These are phyloP conservation scores for Ectemnius lituratus DNA, from an alignment of 2,888 invertebrate genomes.

Conservation along the genomic window DNA sequence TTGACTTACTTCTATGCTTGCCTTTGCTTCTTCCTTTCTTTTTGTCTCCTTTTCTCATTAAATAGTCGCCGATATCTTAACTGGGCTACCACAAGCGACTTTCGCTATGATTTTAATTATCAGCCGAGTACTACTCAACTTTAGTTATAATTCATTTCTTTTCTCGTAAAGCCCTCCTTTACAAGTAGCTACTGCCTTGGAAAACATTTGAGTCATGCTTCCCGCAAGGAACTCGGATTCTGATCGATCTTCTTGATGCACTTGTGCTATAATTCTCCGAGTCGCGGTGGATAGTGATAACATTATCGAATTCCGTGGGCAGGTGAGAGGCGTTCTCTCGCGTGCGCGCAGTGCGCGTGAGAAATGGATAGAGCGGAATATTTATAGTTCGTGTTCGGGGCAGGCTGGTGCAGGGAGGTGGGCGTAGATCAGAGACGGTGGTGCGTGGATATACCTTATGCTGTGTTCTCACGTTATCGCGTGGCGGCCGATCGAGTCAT, in stretches of 20 bases:
- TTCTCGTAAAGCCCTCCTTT: no score
- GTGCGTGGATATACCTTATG: slow-evolving; percentile 55
- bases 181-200: no score
- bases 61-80: not conserved
- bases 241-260: no score
- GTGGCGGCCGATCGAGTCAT: slow-evolving; percentile 52
- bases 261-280: slow-evolving; percentile 25
- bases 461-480: slow-evolving; percentile 62
- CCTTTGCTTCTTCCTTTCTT: no score
- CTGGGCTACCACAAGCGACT: not conserved
- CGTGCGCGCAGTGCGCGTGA: slow-evolving; percentile 45
- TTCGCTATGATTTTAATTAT: not conserved
- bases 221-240: no score
- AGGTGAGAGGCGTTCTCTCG: slow-evolving; percentile 22
- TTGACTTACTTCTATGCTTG: not conserved
- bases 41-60: not conserved
- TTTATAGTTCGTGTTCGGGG: slow-evolving; percentile 56
- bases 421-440: slow-evolving; percentile 35
- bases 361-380: slow-evolving; percentile 52
- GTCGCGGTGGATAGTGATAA: slow-evolving; percentile 32
- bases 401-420: slow-evolving; percentile 35
- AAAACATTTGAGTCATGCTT: no score
- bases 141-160: no score
- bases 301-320: slow-evolving; percentile 42
- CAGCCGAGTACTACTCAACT: no score